Evolutionary conservation across 2,113 vertebrate species (phyloP), one percentile per base, ranked within the genome.

Genomic region (Thamnophis sirtalis): DNA sequence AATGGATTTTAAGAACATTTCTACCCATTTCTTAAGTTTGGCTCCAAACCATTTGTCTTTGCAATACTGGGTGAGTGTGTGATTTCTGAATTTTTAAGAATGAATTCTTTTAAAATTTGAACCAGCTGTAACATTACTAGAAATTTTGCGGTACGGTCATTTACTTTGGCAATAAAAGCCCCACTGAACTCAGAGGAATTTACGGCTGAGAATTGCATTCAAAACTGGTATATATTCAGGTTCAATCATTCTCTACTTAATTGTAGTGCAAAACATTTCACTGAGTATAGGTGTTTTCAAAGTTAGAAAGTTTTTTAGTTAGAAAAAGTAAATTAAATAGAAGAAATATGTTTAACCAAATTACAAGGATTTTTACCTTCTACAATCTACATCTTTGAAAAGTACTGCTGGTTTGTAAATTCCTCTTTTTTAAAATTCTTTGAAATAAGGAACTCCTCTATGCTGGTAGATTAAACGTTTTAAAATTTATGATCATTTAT

Each of bases 21-120:
- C 51, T 21, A 24, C 91, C 80, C 43, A 91, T 92, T 93, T 92
- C 91, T 73, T 91, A 89, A 43, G 93, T 93, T 93, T 92, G 91
- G 92, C 92, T 93, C 93, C 93, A 88, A 94, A 93, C 38, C 55
- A 91, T 60, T 92, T 9, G 87, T 92, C 73, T 86, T 13, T 80
- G 53, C 68, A 22, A 21, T 0, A 5, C 33, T 21, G 95, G 95
- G 93, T 94, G 95, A 93, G 95, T 38, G 80, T 55, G 89, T 54
- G 53, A 0, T 63, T 49, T n/a, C 19, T 4, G 1, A 8, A 50
- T 10, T 21, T 24, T n/a, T 53, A 2, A 80, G 10, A 0, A 33
- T 56, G 86, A 1, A 0, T 19, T 1, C 1, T 28, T 89, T 58
- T 50, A 53, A 89, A 84, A 0, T 15, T 19, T 50, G 0, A 38